These are phyloP conservation scores for Capreolus pygargus DNA, from an alignment of 2,113 vertebrate genomes.

Conservation along the genomic window DNA sequence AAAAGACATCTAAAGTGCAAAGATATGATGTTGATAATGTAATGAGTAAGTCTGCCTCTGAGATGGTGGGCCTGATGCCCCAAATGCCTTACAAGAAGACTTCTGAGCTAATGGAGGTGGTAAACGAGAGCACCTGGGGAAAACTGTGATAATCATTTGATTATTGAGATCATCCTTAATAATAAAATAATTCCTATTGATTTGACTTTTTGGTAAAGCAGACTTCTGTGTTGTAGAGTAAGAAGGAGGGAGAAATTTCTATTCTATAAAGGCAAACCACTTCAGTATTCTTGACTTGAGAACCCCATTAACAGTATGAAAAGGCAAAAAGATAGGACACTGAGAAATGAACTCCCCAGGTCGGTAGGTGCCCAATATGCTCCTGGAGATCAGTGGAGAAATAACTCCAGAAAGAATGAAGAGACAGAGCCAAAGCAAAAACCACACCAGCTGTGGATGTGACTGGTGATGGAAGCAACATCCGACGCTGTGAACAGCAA, in stretches of 20 bases:
- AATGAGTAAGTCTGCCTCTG: background rate
- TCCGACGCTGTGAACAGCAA: fast-evolving
- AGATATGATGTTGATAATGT: background rate
- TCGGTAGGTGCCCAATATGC: background rate
- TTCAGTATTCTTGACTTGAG: background rate
- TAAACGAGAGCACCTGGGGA: background rate
- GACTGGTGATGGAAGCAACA: background rate
- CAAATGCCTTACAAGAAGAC: background rate
- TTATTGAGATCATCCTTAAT: background rate
- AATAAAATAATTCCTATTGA: background rate
- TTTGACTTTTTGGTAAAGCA: background rate
- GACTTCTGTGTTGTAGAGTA: background rate
- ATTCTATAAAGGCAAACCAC: background rate
- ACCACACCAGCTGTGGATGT: background rate
- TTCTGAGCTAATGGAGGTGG: background rate
- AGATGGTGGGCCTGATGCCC: background rate
- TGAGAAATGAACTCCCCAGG: background rate
- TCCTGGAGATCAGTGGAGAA: background rate
- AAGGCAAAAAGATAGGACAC: background rate
- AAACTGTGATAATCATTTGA: background rate
- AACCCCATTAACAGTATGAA: background rate
- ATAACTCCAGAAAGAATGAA: background rate
- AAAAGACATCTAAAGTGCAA: background rate
- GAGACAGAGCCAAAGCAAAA: background rate
- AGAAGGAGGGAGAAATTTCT: background rate